Conservation (phyloP, 2,888 invertebrate genomes). For the Lycocerus yunnanus region DNA sequence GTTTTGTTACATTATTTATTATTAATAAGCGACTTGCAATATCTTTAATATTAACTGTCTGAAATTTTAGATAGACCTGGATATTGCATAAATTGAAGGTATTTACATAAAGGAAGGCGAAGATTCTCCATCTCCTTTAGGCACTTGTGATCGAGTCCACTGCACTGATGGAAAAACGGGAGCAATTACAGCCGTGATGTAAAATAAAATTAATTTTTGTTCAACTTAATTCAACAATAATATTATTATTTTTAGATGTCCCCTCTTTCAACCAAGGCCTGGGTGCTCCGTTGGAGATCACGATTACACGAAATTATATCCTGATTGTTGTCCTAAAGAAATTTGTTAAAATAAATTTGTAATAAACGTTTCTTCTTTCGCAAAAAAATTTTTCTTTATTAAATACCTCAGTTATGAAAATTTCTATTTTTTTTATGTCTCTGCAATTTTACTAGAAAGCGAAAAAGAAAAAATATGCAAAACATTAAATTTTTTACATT, state of each 20-base stretch:
- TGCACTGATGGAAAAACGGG: not conserved
- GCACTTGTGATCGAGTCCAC: not conserved
- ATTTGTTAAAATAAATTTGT: too few relatives aligned
- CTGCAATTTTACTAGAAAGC: too few relatives aligned
- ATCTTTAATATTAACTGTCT: too few relatives aligned
- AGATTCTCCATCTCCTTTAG: not conserved
- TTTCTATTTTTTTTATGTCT: too few relatives aligned
- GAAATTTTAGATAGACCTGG: not conserved
- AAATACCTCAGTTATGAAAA: too few relatives aligned
- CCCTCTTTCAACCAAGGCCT: not conserved
- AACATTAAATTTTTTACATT: too few relatives aligned
- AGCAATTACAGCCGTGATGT: not conserved
- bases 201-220: not conserved
- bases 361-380: too few relatives aligned
- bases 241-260: not conserved
- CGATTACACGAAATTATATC: not conserved
- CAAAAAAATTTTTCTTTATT: too few relatives aligned
- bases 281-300: not conserved
- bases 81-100: not conserved
- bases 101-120: not conserved
- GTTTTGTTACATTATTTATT: too few relatives aligned
- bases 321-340: not conserved
- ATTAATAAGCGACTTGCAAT: too few relatives aligned
- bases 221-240: not conserved
- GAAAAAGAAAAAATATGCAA: too few relatives aligned